These are phyloP conservation scores for Ichneumon xanthorius DNA, from an alignment of 2,888 invertebrate species.

Conservation along the genomic window DNA sequence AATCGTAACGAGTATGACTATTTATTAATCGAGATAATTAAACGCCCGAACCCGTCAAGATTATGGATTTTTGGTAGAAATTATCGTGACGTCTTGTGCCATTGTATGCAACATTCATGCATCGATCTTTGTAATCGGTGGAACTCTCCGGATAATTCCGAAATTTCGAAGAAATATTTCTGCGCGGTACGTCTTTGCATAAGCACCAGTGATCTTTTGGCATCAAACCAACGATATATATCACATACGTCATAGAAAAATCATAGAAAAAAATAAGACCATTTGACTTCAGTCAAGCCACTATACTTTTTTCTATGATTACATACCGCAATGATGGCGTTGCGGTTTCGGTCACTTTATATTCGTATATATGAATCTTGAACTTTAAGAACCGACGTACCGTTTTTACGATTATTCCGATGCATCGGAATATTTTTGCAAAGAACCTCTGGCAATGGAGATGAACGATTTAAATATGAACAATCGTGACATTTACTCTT, in stretches of 20 bases:
- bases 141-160: background rate
- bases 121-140: background rate
- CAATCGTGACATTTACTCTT: conserved; percentile 1
- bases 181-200: background rate
- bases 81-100: conserved; percentile 29
- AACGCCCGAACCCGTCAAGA: background rate
- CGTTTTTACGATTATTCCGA: background rate
- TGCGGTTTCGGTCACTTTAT: background rate
- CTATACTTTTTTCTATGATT: background rate
- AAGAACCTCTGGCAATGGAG: background rate
- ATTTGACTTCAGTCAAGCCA: background rate
- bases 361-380: background rate
- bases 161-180: background rate
- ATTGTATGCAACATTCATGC: background rate
- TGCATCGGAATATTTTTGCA: background rate
- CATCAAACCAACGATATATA: background rate
- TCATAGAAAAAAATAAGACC: too few species aligned
- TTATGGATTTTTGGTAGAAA: conserved; percentile 53
- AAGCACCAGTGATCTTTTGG: background rate
- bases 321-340: background rate
- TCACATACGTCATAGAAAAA: background rate
- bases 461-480: background rate
- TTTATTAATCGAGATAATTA: conserved; percentile 22
- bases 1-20: conserved; percentile 37
- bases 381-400: background rate